Conservation (phyloP, 1,140 invertebrate species). For the Meloidogyne exigua region DNA sequence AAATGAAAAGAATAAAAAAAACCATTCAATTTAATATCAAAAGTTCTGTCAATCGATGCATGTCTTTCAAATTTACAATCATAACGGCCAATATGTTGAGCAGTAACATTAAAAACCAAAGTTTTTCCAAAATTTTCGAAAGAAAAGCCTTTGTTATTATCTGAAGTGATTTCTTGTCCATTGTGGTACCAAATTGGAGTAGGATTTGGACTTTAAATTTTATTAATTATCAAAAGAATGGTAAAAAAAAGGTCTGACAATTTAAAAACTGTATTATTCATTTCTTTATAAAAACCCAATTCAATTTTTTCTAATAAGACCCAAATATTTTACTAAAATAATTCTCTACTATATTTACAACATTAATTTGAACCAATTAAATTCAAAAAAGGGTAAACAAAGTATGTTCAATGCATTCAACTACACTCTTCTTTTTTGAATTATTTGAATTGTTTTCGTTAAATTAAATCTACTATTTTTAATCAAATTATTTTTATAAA, state of each 20-base stretch:
- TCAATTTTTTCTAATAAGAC: too few relatives aligned
- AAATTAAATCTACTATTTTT: background rate
- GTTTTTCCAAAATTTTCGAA: constrained; percentile 62
- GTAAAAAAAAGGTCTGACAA: too few relatives aligned
- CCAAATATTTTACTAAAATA: background rate
- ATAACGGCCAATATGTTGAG: constrained; percentile 57
- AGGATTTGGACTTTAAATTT: constrained; percentile 59
- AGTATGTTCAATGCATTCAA: background rate
- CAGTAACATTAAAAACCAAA: constrained; percentile 61
- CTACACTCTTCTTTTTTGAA: background rate
- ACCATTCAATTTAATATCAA: constrained; percentile 61
- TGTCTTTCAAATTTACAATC: constrained; percentile 57
- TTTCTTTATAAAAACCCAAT: too few relatives aligned
- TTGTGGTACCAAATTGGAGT: constrained; percentile 60
- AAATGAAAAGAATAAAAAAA: background rate
- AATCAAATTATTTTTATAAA: constrained; percentile 1
- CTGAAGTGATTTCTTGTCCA: constrained; percentile 52
- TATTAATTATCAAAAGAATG: background rate
- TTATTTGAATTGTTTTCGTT: background rate
- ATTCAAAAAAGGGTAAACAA: too few relatives aligned
- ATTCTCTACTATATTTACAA: background rate
- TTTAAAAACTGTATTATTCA: too few relatives aligned
- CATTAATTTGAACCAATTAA: background rate
- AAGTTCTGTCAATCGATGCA: constrained; percentile 56
- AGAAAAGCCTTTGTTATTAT: constrained; percentile 55